phyloP scores from a whole-genome alignment of 2,797 vertebrate genomes.

The Chaenodraco wilsoni region DNA sequence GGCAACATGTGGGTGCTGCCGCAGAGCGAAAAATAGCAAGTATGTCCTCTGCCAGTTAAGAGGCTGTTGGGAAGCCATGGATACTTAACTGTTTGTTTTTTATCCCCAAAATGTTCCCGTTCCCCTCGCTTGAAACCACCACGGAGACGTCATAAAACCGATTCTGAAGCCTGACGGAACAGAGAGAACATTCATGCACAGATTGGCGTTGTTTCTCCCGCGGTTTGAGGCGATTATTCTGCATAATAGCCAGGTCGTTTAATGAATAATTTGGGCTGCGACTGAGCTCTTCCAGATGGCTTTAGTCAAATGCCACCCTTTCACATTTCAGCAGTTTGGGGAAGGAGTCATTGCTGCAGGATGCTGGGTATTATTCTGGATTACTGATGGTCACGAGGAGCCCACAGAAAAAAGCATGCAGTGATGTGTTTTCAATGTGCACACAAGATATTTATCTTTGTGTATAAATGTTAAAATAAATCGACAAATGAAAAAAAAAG shows the following conservation, averaged over 20 bases:
- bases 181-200: constrained; percentile 69
- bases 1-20: constrained; percentile 55
- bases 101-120: constrained; percentile 72
- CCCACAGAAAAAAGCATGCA: constrained; percentile 15
- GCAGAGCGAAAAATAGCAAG: constrained; percentile 57
- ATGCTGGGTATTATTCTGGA: constrained; percentile 50
- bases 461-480: no score
- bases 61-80: constrained; percentile 66
- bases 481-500: no score
- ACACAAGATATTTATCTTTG: no score
- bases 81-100: constrained; percentile 76
- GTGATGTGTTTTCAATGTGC: no score
- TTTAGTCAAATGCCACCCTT: constrained; percentile 64
- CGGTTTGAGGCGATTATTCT: constrained; percentile 67
- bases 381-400: constrained; percentile 27
- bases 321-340: constrained; percentile 60
- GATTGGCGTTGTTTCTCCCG: constrained; percentile 58
- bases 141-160: constrained; percentile 67
- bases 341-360: constrained; percentile 59
- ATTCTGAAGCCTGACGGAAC: constrained; percentile 65
- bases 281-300: constrained; percentile 79
- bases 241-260: constrained; percentile 64
- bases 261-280: constrained; percentile 73
- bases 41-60: constrained; percentile 40
- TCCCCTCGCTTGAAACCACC: constrained; percentile 68